Percentiles rank a stretch among this genome's conserved stretches.
Evolutionary conservation across 2,797 vertebrate species (phyloP).

Genomic region (Chromobotia macracanthus): DNA sequence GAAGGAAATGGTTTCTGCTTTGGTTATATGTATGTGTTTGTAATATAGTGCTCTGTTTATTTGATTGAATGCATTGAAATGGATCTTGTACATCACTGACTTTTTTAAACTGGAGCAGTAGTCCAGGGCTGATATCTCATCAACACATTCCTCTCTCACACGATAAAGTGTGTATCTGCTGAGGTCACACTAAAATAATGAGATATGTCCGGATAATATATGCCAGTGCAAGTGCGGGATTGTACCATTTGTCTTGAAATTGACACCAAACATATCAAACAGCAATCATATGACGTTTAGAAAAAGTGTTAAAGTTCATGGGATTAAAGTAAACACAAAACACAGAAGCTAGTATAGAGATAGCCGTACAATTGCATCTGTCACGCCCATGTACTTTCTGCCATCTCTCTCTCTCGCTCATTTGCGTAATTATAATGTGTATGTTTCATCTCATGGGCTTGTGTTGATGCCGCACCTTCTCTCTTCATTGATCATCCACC

Average conservation of each 20-base stretch:
- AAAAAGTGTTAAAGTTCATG: neutral
- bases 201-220: neutral
- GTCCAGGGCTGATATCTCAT: slow-evolving; percentile 41
- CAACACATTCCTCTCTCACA: slow-evolving; percentile 33
- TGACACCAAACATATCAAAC: neutral
- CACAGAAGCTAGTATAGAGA: neutral
- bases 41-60: neutral
- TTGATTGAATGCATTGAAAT: neutral
- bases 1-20: slow-evolving; percentile 6
- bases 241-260: neutral
- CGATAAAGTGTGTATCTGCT: slow-evolving; percentile 21
- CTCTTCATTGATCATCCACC: slow-evolving; percentile 34
- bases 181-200: slow-evolving; percentile 3
- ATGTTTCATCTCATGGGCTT: neutral
- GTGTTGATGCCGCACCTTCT: slow-evolving; percentile 7
- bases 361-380: neutral
- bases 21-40: neutral
- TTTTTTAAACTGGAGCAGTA: slow-evolving; percentile 39
- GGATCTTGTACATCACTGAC: slow-evolving; percentile 12
- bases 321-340: neutral
- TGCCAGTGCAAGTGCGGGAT: neutral
- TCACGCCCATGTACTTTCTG: neutral
- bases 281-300: neutral
- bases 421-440: slow-evolving; percentile 7
- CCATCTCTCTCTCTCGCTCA: neutral